phyloP scores from a whole-genome alignment of 2,113 vertebrate species.

The Lontra canadensis region DNA sequence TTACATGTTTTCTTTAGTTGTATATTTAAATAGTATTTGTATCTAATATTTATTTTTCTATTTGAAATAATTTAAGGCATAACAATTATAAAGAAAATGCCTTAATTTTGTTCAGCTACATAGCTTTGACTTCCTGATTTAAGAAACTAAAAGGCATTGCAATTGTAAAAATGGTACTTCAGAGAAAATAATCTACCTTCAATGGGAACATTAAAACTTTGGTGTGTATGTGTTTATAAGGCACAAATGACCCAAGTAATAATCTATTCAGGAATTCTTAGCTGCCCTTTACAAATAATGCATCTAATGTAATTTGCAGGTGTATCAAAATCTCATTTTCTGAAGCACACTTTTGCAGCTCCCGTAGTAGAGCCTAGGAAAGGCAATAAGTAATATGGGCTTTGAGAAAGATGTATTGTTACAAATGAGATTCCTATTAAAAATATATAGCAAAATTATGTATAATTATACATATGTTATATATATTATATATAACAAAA shows the following conservation, averaged over 20 bases:
- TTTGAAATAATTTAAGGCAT: background rate
- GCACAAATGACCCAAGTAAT: slow-evolving; percentile 29
- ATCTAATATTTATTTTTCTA: background rate
- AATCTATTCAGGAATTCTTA: slow-evolving; percentile 28
- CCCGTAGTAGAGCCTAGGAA: background rate
- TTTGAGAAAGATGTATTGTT: background rate
- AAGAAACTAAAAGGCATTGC: background rate
- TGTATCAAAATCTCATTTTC: slow-evolving; percentile 62
- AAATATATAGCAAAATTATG: background rate
- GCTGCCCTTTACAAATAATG: background rate
- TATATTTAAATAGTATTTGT: background rate
- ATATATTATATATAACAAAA: background rate
- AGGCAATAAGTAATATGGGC: background rate
- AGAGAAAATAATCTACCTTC: background rate
- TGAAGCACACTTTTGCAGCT: slow-evolving; percentile 30
- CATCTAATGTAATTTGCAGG: background rate
- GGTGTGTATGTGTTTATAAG: background rate
- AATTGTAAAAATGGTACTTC: background rate
- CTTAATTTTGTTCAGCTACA: background rate
- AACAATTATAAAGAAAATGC: background rate
- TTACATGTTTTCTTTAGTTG: background rate
- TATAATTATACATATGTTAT: too few relatives aligned
- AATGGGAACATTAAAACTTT: background rate
- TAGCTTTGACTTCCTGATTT: slow-evolving; percentile 30
- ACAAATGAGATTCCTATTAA: background rate